Evolutionary conservation across 2,113 vertebrate genomes (phyloP), one percentile per base, ranked within the genome.

Genomic region (Indicator maculatus): DNA sequence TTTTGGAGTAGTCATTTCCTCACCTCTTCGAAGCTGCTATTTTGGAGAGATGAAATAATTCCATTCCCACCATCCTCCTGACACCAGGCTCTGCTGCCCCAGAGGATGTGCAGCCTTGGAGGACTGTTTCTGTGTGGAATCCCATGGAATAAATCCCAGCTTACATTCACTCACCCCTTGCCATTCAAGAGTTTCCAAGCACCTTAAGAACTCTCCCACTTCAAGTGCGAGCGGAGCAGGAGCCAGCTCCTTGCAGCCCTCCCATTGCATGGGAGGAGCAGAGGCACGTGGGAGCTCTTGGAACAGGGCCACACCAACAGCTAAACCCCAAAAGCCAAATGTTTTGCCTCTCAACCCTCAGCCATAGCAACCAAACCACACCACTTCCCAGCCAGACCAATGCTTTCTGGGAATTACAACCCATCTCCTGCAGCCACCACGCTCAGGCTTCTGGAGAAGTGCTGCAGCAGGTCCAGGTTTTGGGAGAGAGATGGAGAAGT

Each of bases 1-100:
- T 70, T 94, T 90, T 16, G 83, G 80, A 66, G 81, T 6, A 83
- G 92, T 97, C 95, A 95, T 95, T 96, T 97, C 95, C 96, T 80
- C 91, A 89, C 78, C 90, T 82, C 86, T 76, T 55, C 44, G 21
- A 93, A 74, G 89, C 20, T 83, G 16, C 88, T 96, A 86, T 95
- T 97, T 95, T 1, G 38, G 88, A 92, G 63, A 89, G 83, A 82
- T 76, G 91, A 93, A 92, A 66, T 86, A 93, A 92, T 65, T 27
- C 15, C 31, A 63, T 86, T 89, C 70, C 80, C 93, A 77, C 73
- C 63, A 10, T 33, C 79, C 31, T 81, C 85, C 91, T 89, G 91
- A 59, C 76, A 73, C 58, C 91, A 82, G 76, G 76, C 39, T 0
- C 38, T 63, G 66, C 83, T 59, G 94, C 13, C 79, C 88, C 55